Evolutionary conservation across 2,797 vertebrate species (phyloP).

Genomic region (Notolepis coatsorum): DNA sequence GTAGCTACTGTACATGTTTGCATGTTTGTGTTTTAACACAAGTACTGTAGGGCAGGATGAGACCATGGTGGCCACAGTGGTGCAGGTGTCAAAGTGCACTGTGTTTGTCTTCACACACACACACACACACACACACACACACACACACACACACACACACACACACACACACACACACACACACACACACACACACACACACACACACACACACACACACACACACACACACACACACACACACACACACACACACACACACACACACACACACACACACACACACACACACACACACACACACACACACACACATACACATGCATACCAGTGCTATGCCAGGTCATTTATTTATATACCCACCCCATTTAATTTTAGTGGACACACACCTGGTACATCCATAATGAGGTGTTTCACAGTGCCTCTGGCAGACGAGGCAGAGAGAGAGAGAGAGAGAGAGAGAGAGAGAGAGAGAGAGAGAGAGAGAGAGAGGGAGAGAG

Average conservation of each 20-base stretch:
- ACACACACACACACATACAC: too few relatives aligned
- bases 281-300: too few relatives aligned
- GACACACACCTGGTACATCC: slow-evolving; percentile 57
- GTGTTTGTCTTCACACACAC: background rate
- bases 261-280: too few relatives aligned
- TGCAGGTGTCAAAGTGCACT: background rate
- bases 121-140: too few relatives aligned
- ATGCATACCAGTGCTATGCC: background rate
- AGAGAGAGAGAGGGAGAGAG: slow-evolving; percentile 6
- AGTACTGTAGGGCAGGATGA: background rate
- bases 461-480: slow-evolving; percentile 1
- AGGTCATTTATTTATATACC: slow-evolving; percentile 16
- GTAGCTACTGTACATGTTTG: background rate
- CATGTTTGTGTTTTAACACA: background rate
- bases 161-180: too few relatives aligned
- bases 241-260: too few relatives aligned
- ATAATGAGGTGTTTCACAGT: slow-evolving; percentile 53
- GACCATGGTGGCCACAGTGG: background rate
- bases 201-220: too few relatives aligned
- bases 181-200: too few relatives aligned
- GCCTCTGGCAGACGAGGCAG: slow-evolving; percentile 53
- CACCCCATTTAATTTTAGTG: slow-evolving; percentile 18
- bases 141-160: too few relatives aligned
- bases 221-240: too few relatives aligned
- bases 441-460: background rate